These are phyloP conservation scores for Drosophila buzzatii DNA, from an alignment of 2,888 invertebrate genomes.

Conservation along the genomic window DNA sequence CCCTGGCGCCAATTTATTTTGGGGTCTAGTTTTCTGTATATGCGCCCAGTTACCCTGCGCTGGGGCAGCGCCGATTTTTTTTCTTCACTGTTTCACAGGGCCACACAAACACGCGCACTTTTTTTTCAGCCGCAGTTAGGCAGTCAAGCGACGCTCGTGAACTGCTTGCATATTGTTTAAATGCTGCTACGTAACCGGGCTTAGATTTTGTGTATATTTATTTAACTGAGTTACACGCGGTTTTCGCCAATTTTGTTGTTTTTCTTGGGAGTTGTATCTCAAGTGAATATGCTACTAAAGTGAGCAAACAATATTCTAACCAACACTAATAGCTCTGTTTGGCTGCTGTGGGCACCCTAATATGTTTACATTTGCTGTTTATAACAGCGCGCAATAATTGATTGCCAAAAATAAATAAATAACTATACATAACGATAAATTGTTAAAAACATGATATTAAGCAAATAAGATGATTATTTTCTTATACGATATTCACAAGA, in stretches of 20 bases:
- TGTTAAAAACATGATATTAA: no score
- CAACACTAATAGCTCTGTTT: constrained; percentile 17
- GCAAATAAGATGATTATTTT: neutral
- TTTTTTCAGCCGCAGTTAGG: constrained; percentile 44
- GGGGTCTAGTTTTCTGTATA: constrained; percentile 32
- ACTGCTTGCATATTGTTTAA: constrained; percentile 36
- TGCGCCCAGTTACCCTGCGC: constrained; percentile 48
- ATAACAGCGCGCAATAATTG: constrained; percentile 17
- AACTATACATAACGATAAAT: neutral
- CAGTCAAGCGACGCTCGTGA: neutral
- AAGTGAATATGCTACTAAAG: constrained; percentile 35
- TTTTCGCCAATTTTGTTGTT: constrained; percentile 59
- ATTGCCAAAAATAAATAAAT: neutral
- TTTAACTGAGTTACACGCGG: constrained; percentile 48
- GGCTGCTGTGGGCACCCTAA: constrained; percentile 27
- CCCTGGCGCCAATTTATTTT: constrained; percentile 33
- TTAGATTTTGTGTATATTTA: constrained; percentile 27
- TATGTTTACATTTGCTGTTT: constrained; percentile 12
- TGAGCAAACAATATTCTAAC: constrained; percentile 25
- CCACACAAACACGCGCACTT: constrained; percentile 59
- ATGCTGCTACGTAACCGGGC: neutral
- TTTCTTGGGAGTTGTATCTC: constrained; percentile 48
- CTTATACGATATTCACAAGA: neutral
- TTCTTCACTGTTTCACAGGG: constrained; percentile 32
- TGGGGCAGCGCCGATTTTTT: constrained; percentile 44